Conservation (phyloP, 2,113 vertebrate species). For the Pyrgilauda ruficollis region DNA sequence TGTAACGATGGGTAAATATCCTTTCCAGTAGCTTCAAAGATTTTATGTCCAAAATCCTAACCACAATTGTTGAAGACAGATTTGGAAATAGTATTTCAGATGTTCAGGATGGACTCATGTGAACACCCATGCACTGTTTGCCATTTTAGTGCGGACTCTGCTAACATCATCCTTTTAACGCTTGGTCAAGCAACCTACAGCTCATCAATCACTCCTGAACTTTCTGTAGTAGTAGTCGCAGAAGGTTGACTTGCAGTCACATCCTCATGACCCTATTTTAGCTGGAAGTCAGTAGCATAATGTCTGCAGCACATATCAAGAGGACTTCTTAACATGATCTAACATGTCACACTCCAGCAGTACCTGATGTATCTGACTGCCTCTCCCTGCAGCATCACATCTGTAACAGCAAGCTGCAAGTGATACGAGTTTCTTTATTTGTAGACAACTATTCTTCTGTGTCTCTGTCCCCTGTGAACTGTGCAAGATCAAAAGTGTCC, state of each 20-base stretch:
- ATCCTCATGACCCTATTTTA: not conserved
- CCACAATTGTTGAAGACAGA: fast-evolving
- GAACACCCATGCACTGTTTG: not conserved
- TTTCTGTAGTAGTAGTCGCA: not conserved
- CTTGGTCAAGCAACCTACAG: not conserved
- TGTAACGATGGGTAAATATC: not conserved
- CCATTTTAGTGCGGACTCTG: not conserved
- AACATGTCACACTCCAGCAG: not conserved
- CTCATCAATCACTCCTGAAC: not conserved
- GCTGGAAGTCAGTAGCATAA: not conserved
- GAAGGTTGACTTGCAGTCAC: not conserved
- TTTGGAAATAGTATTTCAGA: not conserved
- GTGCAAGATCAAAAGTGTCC: not conserved
- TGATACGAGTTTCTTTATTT: not conserved
- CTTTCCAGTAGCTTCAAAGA: not conserved
- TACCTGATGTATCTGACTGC: not conserved
- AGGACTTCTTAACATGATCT: not conserved
- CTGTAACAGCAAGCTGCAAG: not conserved
- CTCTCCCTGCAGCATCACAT: not conserved
- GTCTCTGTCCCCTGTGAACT: not conserved
- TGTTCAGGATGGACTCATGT: not conserved
- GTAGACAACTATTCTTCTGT: not conserved
- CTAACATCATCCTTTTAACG: not conserved
- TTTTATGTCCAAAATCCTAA: not conserved
- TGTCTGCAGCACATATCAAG: not conserved